phyloP scores from a whole-genome alignment of 2,888 invertebrate species.

The Tenthredo distinguenda region DNA sequence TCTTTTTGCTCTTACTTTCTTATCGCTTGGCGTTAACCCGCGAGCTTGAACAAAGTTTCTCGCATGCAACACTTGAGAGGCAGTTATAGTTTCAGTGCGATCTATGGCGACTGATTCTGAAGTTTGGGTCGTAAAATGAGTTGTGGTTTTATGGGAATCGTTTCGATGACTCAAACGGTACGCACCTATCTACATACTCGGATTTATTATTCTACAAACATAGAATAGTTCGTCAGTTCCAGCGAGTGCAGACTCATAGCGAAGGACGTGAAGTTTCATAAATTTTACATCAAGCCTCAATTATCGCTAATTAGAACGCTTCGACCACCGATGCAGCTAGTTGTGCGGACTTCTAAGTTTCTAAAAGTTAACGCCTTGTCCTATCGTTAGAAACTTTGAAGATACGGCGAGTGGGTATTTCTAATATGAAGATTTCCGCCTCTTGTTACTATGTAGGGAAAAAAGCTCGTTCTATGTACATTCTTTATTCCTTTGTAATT shows the following conservation, averaged over 20 bases:
- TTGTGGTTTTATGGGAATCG: not conserved
- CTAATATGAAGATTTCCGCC: not conserved
- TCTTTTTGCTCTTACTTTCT: not conserved
- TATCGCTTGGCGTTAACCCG: not conserved
- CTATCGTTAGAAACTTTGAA: not conserved
- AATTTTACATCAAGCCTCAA: conserved; percentile 4
- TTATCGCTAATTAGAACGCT: conserved; percentile 43
- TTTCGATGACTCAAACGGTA: not conserved
- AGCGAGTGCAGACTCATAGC: not conserved
- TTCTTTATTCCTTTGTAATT: conserved; percentile 38
- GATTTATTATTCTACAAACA: not conserved
- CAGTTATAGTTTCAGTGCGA: not conserved
- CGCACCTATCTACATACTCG: not conserved
- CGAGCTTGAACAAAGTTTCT: not conserved
- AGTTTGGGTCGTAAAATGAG: not conserved
- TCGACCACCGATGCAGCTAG: conserved; percentile 17
- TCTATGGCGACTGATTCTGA: conserved; percentile 16
- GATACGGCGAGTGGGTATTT: not conserved
- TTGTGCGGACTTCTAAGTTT: conserved; percentile 20
- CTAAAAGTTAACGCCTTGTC: not conserved
- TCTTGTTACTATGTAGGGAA: not conserved
- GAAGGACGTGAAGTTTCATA: not conserved
- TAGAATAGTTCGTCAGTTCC: not conserved
- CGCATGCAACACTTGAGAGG: conserved; percentile 4
- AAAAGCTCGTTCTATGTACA: not conserved